Evolutionary conservation across 2,888 invertebrate genomes (phyloP).

Genomic region (Ecdyonurus torrentis): DNA sequence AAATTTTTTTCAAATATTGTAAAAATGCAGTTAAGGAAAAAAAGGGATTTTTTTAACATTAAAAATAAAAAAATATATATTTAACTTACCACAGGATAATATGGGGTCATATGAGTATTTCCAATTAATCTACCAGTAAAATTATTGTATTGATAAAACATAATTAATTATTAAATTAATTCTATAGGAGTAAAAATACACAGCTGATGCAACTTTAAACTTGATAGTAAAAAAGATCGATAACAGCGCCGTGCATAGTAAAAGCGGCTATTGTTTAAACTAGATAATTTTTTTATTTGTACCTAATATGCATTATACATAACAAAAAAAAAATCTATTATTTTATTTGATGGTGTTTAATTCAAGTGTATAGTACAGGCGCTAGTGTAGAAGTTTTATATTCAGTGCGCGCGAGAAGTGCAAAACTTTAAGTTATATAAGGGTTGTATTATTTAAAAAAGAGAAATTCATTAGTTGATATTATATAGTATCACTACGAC

Average conservation of each 20-base stretch:
- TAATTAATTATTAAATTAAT: neutral
- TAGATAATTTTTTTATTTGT: neutral
- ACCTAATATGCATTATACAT: too few species aligned
- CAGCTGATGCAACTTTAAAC: neutral
- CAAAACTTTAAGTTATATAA: too few species aligned
- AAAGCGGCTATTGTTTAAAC: neutral
- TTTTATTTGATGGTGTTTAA: too few species aligned
- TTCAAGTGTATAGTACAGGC: too few species aligned
- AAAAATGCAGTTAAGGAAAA: neutral
- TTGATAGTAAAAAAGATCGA: neutral
- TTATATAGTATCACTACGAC: too few species aligned
- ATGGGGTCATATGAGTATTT: slow-evolving; percentile 11
- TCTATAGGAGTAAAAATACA: neutral
- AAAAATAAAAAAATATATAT: neutral
- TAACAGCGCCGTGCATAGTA: neutral
- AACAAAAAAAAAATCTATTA: neutral
- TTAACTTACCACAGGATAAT: slow-evolving; percentile 12
- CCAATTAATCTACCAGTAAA: slow-evolving; percentile 12
- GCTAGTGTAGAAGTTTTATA: neutral
- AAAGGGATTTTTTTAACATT: neutral
- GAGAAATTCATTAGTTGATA: too few species aligned
- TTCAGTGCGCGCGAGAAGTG: neutral
- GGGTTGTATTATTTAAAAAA: too few species aligned
- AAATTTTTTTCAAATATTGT: neutral
- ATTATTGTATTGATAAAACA: slow-evolving; percentile 13